phyloP scores from a whole-genome alignment of 2,797 vertebrate genomes.

The Sebastes miniatus region DNA sequence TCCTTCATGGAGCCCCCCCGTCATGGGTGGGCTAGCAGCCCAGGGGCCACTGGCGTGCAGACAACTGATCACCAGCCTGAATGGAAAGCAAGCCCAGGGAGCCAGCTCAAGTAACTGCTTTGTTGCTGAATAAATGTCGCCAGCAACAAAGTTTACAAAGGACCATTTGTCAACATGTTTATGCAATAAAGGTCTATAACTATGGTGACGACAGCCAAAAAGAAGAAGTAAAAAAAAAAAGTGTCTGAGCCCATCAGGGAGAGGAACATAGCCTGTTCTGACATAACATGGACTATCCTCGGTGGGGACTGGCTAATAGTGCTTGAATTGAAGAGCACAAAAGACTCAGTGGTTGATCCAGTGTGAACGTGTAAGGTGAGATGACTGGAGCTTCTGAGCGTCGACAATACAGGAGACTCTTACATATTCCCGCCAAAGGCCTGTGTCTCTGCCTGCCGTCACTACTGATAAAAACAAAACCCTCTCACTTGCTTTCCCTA shows the following conservation, averaged over 20 bases:
- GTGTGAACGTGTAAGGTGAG: slow-evolving; percentile 62
- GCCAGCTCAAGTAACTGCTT: slow-evolving; percentile 86
- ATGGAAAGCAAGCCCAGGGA: slow-evolving; percentile 82
- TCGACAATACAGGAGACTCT: slow-evolving; percentile 47
- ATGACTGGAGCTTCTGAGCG: slow-evolving; percentile 25
- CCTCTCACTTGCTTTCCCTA: slow-evolving; percentile 46
- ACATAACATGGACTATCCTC: slow-evolving; percentile 48
- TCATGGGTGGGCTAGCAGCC: slow-evolving; percentile 84
- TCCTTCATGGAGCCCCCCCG: slow-evolving; percentile 76
- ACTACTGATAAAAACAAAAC: slow-evolving; percentile 49
- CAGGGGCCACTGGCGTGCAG: slow-evolving; percentile 79
- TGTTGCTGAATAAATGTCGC: slow-evolving; percentile 84
- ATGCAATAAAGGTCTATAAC: slow-evolving; percentile 79
- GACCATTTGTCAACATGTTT: slow-evolving; percentile 86
- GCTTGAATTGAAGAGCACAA: slow-evolving; percentile 39
- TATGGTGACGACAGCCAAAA: slow-evolving; percentile 64
- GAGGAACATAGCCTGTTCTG: slow-evolving; percentile 45
- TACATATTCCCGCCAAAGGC: slow-evolving; percentile 56
- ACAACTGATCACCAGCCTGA: slow-evolving; percentile 84
- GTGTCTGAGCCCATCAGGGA: slow-evolving; percentile 44
- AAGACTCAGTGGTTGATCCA: slow-evolving; percentile 47
- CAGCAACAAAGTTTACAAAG: slow-evolving; percentile 84
- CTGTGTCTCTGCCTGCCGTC: slow-evolving; percentile 38
- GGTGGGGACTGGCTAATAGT: slow-evolving; percentile 36
- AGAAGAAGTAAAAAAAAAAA: slow-evolving; percentile 10